phyloP scores from a whole-genome alignment of 2,797 vertebrate species.

The Karalla daura region DNA sequence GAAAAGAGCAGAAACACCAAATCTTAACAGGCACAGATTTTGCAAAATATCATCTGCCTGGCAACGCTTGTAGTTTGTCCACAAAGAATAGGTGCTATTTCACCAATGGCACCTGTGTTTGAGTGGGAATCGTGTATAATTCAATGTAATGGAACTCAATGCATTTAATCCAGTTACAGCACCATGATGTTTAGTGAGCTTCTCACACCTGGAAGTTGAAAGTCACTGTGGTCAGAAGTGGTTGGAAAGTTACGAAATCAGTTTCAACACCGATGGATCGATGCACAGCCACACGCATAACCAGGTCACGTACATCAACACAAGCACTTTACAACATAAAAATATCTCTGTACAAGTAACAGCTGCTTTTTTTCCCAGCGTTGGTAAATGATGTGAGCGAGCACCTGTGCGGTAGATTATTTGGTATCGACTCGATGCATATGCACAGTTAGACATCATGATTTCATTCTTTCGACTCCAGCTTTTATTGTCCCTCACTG shows the following conservation, averaged over 20 bases:
- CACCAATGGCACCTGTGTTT: background rate
- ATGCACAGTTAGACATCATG: background rate
- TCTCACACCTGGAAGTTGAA: no score
- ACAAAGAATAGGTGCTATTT: background rate
- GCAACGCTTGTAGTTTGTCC: background rate
- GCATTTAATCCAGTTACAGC: no score
- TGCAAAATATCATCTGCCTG: background rate
- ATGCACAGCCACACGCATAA: slow-evolving; percentile 11
- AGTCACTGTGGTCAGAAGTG: no score
- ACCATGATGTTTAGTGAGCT: no score
- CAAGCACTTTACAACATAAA: slow-evolving; percentile 10
- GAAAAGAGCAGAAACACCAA: background rate
- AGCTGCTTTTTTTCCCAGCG: background rate
- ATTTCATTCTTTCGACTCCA: background rate
- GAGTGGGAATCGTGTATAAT: no score
- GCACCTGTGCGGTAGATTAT: background rate
- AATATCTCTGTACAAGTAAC: slow-evolving; percentile 14
- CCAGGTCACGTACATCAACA: no score
- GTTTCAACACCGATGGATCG: no score
- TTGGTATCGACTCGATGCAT: slow-evolving; percentile 18
- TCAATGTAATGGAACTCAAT: no score
- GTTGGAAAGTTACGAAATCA: no score
- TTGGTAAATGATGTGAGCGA: background rate
- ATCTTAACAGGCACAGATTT: background rate
- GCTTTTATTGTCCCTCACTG: background rate